phyloP scores from a whole-genome alignment of 2,797 vertebrate genomes.

The Epinephelus malabaricus region DNA sequence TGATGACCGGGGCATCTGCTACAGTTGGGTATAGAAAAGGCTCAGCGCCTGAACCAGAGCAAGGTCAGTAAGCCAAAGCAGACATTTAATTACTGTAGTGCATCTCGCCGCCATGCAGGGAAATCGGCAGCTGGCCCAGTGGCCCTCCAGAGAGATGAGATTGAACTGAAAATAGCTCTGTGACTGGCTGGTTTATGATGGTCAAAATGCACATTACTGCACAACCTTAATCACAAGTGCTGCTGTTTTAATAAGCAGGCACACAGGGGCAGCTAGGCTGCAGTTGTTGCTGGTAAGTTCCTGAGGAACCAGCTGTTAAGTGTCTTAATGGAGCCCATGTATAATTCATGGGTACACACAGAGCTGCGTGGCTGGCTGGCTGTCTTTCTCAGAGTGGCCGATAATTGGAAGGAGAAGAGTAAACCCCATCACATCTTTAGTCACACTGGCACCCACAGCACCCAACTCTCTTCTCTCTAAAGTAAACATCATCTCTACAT shows the following conservation, averaged over 20 bases:
- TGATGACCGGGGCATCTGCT: constrained; percentile 60
- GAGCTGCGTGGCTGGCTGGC: constrained; percentile 46
- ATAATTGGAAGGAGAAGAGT: constrained; percentile 67
- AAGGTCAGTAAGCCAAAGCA: constrained; percentile 77
- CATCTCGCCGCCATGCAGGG: constrained; percentile 63
- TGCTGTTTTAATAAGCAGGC: constrained; percentile 74
- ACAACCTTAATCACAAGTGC: constrained; percentile 68
- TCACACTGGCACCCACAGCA: constrained; percentile 29
- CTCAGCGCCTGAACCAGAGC: constrained; percentile 52
- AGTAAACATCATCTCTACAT: constrained; percentile 39
- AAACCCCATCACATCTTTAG: constrained; percentile 34
- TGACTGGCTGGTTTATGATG: constrained; percentile 71
- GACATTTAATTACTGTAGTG: constrained; percentile 79
- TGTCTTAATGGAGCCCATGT: constrained; percentile 78
- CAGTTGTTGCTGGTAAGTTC: constrained; percentile 61
- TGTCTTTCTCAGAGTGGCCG: constrained; percentile 51
- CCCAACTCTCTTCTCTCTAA: constrained; percentile 10
- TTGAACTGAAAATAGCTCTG: constrained; percentile 71
- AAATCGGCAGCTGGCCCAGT: constrained; percentile 69
- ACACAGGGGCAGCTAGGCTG: constrained; percentile 44
- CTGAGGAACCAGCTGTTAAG: constrained; percentile 77
- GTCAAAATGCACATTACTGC: constrained; percentile 68
- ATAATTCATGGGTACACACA: constrained; percentile 75
- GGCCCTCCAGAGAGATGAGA: constrained; percentile 67
- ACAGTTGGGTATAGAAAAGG: constrained; percentile 51